Evolutionary conservation across 2,113 vertebrate species (phyloP).

Genomic region (Bolborhynchus lineola): DNA sequence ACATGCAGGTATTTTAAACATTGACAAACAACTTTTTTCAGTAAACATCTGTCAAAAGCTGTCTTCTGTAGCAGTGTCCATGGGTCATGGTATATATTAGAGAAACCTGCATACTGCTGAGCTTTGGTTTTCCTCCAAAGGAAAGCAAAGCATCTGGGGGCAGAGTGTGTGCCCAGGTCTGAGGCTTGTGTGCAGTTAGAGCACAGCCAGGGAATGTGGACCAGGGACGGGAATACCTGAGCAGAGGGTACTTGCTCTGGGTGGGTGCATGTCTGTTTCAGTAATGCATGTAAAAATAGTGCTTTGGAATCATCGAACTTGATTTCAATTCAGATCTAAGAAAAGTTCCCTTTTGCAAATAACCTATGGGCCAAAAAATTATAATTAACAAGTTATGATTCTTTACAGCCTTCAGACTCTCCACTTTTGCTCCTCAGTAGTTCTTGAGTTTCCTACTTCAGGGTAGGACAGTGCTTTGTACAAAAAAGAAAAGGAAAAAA

Average conservation of each 20-base stretch:
- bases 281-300: neutral
- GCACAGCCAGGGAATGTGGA: neutral
- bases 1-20: neutral
- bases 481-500: too few species aligned
- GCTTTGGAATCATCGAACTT: neutral
- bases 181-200: neutral
- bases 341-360: neutral
- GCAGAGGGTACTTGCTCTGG: neutral
- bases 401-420: neutral
- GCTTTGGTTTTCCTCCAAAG: neutral
- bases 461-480: neutral
- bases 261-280: accelerated
- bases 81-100: neutral
- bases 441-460: neutral
- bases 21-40: neutral
- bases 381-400: neutral
- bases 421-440: neutral
- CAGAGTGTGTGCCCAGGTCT: neutral
- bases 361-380: neutral
- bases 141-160: neutral
- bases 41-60: neutral
- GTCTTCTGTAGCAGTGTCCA: neutral
- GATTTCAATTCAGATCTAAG: neutral
- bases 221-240: neutral
- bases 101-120: neutral